Evolutionary conservation across 2,797 vertebrate genomes (phyloP).

Genomic region (Tapera naevia): DNA sequence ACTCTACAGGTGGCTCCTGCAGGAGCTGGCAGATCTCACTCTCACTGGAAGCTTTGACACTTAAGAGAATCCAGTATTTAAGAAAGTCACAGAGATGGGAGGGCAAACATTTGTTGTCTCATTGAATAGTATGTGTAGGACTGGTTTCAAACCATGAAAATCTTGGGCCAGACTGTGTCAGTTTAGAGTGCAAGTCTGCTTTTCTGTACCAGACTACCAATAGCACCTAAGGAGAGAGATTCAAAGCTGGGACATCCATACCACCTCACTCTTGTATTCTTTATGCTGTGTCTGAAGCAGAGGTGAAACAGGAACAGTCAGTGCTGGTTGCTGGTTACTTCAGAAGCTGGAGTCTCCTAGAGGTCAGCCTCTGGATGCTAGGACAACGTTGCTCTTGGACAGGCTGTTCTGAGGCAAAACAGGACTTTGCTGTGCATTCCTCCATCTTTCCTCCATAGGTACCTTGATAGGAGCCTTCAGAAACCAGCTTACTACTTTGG

Average conservation of each 20-base stretch:
- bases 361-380: background rate
- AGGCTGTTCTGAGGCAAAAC: background rate
- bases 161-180: background rate
- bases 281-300: background rate
- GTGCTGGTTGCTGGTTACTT: background rate
- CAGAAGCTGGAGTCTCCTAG: background rate
- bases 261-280: background rate
- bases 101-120: background rate
- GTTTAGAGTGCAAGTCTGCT: background rate
- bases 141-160: background rate
- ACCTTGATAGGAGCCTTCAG: background rate
- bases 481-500: background rate
- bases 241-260: too few relatives aligned
- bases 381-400: background rate
- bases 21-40: background rate
- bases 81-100: background rate
- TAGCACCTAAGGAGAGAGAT: background rate
- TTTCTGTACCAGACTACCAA: background rate
- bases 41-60: background rate
- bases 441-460: background rate
- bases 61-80: background rate
- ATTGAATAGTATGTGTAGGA: background rate
- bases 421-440: background rate
- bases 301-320: background rate
- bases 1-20: background rate